Percentiles rank a stretch among this genome's conserved stretches.
These are phyloP conservation scores for Philaethria dido DNA, from an alignment of 2,888 invertebrate genomes.

Conservation along the genomic window DNA sequence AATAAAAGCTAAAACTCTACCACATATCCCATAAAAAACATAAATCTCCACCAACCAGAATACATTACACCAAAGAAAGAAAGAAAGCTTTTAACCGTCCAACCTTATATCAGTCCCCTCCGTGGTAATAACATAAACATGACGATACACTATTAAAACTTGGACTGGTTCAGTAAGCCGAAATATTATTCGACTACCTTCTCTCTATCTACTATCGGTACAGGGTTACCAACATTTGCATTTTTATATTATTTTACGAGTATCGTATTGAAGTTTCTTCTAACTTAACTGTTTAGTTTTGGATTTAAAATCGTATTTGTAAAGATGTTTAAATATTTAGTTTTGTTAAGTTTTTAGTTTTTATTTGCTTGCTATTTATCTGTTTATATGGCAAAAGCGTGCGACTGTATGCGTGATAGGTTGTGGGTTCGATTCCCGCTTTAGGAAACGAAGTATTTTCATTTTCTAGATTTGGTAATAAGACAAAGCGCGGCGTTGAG, in stretches of 20 bases:
- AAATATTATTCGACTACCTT: constrained; percentile 83
- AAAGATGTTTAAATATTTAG: constrained; percentile 29
- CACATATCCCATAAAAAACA: not conserved
- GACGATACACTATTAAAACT: constrained; percentile 81
- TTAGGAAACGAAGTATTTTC: too few species aligned
- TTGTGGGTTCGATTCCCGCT: too few species aligned
- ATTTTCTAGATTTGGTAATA: too few species aligned
- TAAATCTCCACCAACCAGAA: constrained; percentile 22
- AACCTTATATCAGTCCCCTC: constrained; percentile 53
- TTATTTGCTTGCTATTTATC: constrained; percentile 27
- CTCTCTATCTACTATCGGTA: constrained; percentile 67
- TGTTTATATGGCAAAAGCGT: too few species aligned
- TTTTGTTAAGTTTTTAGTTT: constrained; percentile 31
- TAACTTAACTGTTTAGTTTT: constrained; percentile 54
- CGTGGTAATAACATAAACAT: constrained; percentile 80
- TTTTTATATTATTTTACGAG: constrained; percentile 71
- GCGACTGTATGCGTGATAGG: too few species aligned
- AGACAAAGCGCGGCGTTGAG: too few species aligned
- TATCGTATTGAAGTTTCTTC: constrained; percentile 51
- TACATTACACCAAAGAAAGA: constrained; percentile 30
- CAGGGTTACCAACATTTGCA: constrained; percentile 77
- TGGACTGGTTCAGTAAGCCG: constrained; percentile 82
- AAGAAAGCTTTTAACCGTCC: constrained; percentile 49
- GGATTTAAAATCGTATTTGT: constrained; percentile 50
- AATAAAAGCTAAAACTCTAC: not conserved